Evolutionary conservation across 2,888 invertebrate species (phyloP).

Genomic region (Andrena chrysosceles): DNA sequence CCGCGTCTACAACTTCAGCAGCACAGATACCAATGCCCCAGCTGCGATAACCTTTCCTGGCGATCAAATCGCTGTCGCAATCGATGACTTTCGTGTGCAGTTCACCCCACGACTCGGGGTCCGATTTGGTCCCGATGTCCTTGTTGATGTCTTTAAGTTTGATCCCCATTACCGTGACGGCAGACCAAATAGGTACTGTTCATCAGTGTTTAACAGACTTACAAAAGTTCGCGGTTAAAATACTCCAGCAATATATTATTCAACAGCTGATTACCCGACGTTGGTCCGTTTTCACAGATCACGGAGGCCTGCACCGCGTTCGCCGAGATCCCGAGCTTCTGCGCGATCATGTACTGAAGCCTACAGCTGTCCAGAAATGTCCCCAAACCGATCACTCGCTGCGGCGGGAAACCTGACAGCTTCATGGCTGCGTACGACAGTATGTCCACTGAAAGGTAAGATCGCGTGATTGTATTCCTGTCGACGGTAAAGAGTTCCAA

Average conservation of each 20-base stretch:
- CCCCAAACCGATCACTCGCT: conserved; percentile 87
- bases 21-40: conserved; percentile 86
- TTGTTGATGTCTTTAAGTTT: conserved; percentile 85
- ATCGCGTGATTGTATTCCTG: background rate
- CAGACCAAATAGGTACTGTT: conserved; percentile 87
- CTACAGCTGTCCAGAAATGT: conserved; percentile 87
- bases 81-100: conserved; percentile 86
- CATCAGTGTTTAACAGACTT: background rate
- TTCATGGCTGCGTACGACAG: conserved; percentile 87
- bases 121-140: conserved; percentile 84
- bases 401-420: conserved; percentile 86
- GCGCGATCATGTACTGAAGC: conserved; percentile 86
- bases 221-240: background rate
- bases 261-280: conserved; percentile 80
- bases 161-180: conserved; percentile 87
- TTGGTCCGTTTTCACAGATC: conserved; percentile 87
- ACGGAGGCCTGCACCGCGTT: conserved; percentile 86
- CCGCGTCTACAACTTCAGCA: conserved; percentile 84
- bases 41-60: conserved; percentile 86
- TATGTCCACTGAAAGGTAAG: conserved; percentile 85
- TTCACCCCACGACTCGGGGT: conserved; percentile 86
- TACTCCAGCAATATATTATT: background rate
- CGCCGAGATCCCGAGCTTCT: conserved; percentile 85
- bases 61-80: conserved; percentile 85
- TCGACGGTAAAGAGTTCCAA: background rate